Evolutionary conservation across 2,113 vertebrate species (phyloP).

Genomic region (Tetrao urogallus): DNA sequence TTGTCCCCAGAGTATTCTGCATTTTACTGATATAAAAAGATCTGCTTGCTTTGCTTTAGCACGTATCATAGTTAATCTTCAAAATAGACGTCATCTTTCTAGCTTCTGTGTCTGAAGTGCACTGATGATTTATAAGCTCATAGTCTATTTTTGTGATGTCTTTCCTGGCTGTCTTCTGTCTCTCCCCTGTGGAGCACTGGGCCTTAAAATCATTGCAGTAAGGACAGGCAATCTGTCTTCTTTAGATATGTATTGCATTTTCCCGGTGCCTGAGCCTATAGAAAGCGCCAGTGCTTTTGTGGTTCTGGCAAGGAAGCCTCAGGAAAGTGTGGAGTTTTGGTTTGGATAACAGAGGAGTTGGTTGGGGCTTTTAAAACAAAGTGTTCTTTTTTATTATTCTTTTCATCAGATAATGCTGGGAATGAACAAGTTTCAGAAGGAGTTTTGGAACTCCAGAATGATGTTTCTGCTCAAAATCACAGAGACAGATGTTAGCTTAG

Average conservation of each 20-base stretch:
- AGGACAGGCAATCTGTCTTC: constrained; percentile 59
- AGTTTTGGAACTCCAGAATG: neutral
- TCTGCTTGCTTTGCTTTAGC: constrained; percentile 5
- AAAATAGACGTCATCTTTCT: constrained; percentile 37
- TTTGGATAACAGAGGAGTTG: constrained; percentile 13
- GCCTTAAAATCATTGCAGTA: constrained; percentile 47
- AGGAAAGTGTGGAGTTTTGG: constrained; percentile 45
- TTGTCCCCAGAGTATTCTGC: neutral
- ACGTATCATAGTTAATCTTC: constrained; percentile 28
- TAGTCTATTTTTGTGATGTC: constrained; percentile 26
- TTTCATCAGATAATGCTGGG: constrained; percentile 46
- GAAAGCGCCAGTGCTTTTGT: constrained; percentile 39
- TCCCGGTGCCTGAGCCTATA: constrained; percentile 23
- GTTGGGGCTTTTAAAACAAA: constrained; percentile 14
- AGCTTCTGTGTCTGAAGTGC: constrained; percentile 33
- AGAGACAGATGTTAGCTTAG: neutral
- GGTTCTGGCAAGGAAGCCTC: constrained; percentile 54
- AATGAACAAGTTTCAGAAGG: constrained; percentile 30
- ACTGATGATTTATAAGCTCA: constrained; percentile 52
- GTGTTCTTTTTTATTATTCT: constrained; percentile 29
- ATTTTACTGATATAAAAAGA: constrained; percentile 13
- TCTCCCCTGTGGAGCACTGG: constrained; percentile 53
- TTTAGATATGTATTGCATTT: constrained; percentile 44
- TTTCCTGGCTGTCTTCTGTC: constrained; percentile 57
- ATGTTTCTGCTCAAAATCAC: constrained; percentile 32